Percentiles rank a stretch among this genome's conserved stretches.
These are phyloP conservation scores for Ichneumon xanthorius DNA, from an alignment of 2,888 invertebrate species.

Conservation along the genomic window DNA sequence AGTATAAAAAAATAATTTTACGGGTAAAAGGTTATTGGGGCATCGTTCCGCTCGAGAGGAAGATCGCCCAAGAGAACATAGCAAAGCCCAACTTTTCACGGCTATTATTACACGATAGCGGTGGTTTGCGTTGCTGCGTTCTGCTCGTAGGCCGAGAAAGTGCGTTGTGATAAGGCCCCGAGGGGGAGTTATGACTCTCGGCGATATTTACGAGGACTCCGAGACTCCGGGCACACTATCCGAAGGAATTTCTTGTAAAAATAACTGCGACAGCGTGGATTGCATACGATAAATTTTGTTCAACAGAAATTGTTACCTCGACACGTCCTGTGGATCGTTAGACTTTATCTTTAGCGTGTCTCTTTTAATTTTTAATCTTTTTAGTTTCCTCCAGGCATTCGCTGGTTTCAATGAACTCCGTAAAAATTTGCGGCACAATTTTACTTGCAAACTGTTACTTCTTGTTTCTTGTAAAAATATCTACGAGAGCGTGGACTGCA, in stretches of 20 bases:
- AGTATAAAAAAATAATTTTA: too few relatives aligned
- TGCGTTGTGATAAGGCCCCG: constrained; percentile 23
- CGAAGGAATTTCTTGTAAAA: constrained; percentile 62
- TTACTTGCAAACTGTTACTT: too few relatives aligned
- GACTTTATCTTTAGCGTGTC: background rate
- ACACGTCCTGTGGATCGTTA: background rate
- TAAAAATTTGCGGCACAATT: too few relatives aligned
- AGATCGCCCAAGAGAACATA: background rate
- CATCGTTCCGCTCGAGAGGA: background rate
- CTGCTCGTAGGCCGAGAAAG: constrained; percentile 20
- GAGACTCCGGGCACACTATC: constrained; percentile 34
- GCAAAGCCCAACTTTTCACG: background rate
- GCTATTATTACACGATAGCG: constrained; percentile 19
- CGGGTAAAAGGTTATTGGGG: too few relatives aligned
- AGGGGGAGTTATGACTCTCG: constrained; percentile 19
- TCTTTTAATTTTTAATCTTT: background rate
- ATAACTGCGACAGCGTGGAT: constrained; percentile 40
- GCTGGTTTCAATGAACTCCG: too few relatives aligned
- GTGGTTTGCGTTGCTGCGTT: background rate
- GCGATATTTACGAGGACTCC: constrained; percentile 54
- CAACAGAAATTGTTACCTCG: background rate
- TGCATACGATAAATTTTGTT: constrained; percentile 50
- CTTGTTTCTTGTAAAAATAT: constrained; percentile 61
- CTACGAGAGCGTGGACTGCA: constrained; percentile 21
- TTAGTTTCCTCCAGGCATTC: too few relatives aligned